Evolutionary conservation across 53 echinoderm and acorn worm genomes (phyloP), one percentile per base, ranked within the genome.

Genomic region (Echinometra lucunter): DNA sequence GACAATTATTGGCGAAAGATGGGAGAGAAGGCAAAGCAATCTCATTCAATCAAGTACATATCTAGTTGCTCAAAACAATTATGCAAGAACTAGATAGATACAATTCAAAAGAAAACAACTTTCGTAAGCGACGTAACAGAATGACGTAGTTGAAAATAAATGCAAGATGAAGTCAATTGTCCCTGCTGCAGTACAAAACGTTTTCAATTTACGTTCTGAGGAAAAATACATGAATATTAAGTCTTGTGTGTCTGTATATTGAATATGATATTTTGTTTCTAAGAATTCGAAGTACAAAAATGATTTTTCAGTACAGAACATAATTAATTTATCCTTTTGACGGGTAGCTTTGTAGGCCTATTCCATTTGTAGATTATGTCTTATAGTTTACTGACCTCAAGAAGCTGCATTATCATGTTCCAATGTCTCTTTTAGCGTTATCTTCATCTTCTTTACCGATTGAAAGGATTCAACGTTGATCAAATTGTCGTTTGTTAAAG

Each of bases 101-200:
- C 28, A n/a, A 85, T 25, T 49, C 47, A 85, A n/a, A 23, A 28
- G 28, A 16, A 53, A 85, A 21, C 13, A 28, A 85, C 6, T 21
- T 21, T 28, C n/a, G 49, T 53, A 85, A 85, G 13, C 27, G 37
- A 7, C 17, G 16, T 47, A 49, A 85, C 17, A 10, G 85, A 81
- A 40, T 81, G 85, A 85, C 85, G 85, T 85, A 85, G n/a, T n/a
- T 49, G 85, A 85, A 49, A 85, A 45, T 3, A 28, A 85, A 85
- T 3, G 15, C 85, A 49, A 85, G 49, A 85, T 85, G 85, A 85
- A 85, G 15, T n/a, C 47, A 47, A 49, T 85, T 85, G 85, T 47
- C 85, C 30, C 85, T 49, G 7, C 85, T 82, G 19, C 6, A 19
- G 38, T 19, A 42, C 42, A 78, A 40, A 78, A 40, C 78, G 40